Evolutionary conservation across 2,888 invertebrate species (phyloP).

Genomic region (Margaritifera margaritifera): DNA sequence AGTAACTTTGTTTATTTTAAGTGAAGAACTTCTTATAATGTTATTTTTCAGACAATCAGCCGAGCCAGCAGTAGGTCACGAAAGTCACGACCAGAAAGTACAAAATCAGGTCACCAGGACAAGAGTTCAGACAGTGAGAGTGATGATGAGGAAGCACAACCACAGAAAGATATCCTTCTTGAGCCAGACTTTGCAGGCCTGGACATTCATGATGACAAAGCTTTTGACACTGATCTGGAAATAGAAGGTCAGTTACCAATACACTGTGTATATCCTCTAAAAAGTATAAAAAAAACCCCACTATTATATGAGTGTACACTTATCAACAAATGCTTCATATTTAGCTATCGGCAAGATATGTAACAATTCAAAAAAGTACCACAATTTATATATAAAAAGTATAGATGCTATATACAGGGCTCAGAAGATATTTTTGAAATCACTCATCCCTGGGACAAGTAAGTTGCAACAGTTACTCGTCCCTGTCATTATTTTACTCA

Average conservation of each 20-base stretch:
- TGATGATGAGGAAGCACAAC: slow-evolving; percentile 38
- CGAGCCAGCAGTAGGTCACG: slow-evolving; percentile 51
- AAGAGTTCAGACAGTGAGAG: slow-evolving; percentile 55
- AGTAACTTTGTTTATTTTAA: too few relatives aligned
- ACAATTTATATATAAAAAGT: slow-evolving; percentile 8
- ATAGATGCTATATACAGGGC: too few relatives aligned
- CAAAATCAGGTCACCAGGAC: slow-evolving; percentile 37
- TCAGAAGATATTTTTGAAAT: too few relatives aligned
- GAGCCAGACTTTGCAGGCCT: slow-evolving; percentile 48
- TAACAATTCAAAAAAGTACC: slow-evolving; percentile 6
- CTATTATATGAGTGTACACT: neutral
- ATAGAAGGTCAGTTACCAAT: slow-evolving; percentile 54
- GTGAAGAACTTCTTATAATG: too few relatives aligned
- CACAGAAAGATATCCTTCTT: too few relatives aligned
- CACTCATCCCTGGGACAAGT: too few relatives aligned
- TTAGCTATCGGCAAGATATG: neutral
- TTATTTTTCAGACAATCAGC: slow-evolving; percentile 55
- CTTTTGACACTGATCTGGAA: slow-evolving; percentile 71
- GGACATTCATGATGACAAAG: slow-evolving; percentile 63
- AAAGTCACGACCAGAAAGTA: slow-evolving; percentile 52
- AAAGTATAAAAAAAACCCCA: neutral
- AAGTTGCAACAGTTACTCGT: too few relatives aligned
- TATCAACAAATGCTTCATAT: neutral
- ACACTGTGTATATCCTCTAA: neutral
- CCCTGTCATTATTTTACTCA: too few relatives aligned